Percentiles rank a stretch among this genome's conserved stretches.
These are phyloP conservation scores for Agrochola circellaris DNA, from an alignment of 2,888 invertebrate genomes.

Conservation along the genomic window DNA sequence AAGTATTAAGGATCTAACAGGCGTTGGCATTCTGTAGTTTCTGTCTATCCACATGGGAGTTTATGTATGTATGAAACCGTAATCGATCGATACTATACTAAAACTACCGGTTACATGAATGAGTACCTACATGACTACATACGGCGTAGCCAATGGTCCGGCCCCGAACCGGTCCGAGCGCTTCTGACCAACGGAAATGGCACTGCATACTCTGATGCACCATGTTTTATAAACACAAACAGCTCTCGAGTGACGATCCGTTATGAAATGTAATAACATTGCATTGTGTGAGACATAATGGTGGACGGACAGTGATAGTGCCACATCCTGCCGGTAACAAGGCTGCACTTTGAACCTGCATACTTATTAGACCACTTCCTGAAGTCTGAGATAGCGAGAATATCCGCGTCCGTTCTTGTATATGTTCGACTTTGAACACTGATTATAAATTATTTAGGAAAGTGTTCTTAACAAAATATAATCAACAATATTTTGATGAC, in stretches of 20 bases:
- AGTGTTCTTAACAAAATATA: neutral
- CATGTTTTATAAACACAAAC: conserved; percentile 52
- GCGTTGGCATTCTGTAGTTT: no score
- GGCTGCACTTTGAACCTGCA: conserved; percentile 43
- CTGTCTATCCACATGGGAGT: no score
- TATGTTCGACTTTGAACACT: conserved; percentile 39
- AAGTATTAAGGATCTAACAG: no score
- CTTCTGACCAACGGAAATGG: conserved; percentile 43
- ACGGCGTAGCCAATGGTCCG: conserved; percentile 27
- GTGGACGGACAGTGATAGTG: conserved; percentile 16
- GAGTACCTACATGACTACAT: conserved; percentile 39
- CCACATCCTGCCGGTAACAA: conserved; percentile 49
- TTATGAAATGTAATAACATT: conserved; percentile 46
- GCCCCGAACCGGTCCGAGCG: conserved; percentile 36
- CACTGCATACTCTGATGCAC: conserved; percentile 37
- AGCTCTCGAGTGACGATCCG: conserved; percentile 18
- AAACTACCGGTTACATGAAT: conserved; percentile 28
- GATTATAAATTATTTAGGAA: conserved; percentile 20
- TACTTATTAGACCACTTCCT: conserved; percentile 40
- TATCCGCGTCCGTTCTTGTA: conserved; percentile 41
- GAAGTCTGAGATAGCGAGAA: conserved; percentile 30
- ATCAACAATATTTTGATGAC: conserved; percentile 17
- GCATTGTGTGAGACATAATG: conserved; percentile 41
- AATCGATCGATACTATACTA: conserved; percentile 16
- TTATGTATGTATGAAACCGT: neutral